These are phyloP conservation scores for Psittacus erithacus DNA, from an alignment of 2,113 vertebrate species.

Conservation along the genomic window DNA sequence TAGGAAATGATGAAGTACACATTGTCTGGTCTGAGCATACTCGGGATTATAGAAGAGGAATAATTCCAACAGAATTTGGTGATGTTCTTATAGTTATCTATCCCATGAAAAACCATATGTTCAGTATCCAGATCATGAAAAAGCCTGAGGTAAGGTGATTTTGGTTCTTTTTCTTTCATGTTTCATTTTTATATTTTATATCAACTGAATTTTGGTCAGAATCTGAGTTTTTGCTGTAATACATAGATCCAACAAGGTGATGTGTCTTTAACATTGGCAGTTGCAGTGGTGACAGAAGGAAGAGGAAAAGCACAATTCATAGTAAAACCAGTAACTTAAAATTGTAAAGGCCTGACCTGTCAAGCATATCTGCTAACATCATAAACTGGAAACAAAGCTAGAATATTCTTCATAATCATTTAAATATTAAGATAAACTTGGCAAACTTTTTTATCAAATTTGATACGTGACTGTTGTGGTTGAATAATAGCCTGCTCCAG, in stretches of 20 bases:
- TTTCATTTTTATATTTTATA: slow-evolving; percentile 5
- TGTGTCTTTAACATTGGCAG: background rate
- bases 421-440: background rate
- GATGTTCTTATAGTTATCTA: slow-evolving; percentile 98
- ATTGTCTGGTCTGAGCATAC: slow-evolving; percentile 99
- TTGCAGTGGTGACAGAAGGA: background rate
- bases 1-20: slow-evolving; percentile 98
- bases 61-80: slow-evolving; percentile 98
- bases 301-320: background rate
- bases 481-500: background rate
- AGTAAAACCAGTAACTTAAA: background rate
- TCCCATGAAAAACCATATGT: slow-evolving; percentile 99
- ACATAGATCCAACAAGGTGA: background rate
- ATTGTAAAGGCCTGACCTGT: background rate
- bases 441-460: background rate
- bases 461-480: background rate
- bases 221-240: background rate
- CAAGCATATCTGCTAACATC: background rate
- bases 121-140: slow-evolving; percentile 98
- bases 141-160: slow-evolving; percentile 89
- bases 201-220: background rate
- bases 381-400: background rate
- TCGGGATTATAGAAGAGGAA: slow-evolving; percentile 95
- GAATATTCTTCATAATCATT: background rate
- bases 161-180: background rate